Evolutionary conservation across 2,113 vertebrate species (phyloP).

Genomic region (Cottus gobio): DNA sequence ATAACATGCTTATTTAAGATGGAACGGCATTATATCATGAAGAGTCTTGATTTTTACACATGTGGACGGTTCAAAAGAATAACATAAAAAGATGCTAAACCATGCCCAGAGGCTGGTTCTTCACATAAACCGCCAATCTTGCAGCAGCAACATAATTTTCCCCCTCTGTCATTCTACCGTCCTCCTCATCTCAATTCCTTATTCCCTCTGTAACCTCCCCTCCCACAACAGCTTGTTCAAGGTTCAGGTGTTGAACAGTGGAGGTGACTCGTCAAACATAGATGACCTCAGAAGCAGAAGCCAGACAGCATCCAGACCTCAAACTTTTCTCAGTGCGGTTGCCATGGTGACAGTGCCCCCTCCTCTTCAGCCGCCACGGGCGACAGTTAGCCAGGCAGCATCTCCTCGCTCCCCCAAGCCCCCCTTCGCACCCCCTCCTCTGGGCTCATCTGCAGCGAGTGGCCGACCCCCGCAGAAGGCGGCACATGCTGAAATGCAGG

Average conservation of each 20-base stretch:
- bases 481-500: slow-evolving; percentile 65
- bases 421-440: slow-evolving; percentile 60
- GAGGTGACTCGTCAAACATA: slow-evolving; percentile 62
- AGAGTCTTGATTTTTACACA: slow-evolving; percentile 41
- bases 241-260: slow-evolving; percentile 50
- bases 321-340: slow-evolving; percentile 72
- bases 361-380: slow-evolving; percentile 62
- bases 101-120: neutral
- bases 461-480: slow-evolving; percentile 65
- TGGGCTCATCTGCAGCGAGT: slow-evolving; percentile 68
- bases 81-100: slow-evolving; percentile 15
- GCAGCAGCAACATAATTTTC: neutral
- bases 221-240: slow-evolving; percentile 87
- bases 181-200: slow-evolving; percentile 16
- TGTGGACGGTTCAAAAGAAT: neutral
- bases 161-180: neutral
- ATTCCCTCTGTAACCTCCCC: slow-evolving; percentile 26
- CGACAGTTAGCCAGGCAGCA: slow-evolving; percentile 70
- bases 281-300: slow-evolving; percentile 61
- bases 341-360: slow-evolving; percentile 76
- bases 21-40: neutral
- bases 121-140: neutral
- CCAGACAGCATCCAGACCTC: slow-evolving; percentile 69
- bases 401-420: slow-evolving; percentile 62
- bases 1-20: slow-evolving; percentile 11